phyloP scores from a whole-genome alignment of 2,888 invertebrate genomes.

The Exephanes ischioxanthus region DNA sequence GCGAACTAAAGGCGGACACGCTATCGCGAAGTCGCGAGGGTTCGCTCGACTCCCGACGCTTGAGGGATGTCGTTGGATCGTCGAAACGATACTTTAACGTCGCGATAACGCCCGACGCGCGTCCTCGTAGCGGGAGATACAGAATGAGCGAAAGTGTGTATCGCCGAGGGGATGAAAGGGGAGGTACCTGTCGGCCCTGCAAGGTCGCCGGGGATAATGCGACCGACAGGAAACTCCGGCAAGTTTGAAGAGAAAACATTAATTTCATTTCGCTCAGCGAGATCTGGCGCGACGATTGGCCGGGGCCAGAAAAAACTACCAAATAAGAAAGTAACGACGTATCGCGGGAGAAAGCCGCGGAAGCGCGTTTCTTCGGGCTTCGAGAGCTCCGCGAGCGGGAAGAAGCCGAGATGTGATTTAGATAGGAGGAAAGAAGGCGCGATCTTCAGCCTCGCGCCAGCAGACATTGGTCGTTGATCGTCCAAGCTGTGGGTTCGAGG shows the following conservation, averaged over 20 bases:
- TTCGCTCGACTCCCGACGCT: constrained; percentile 47
- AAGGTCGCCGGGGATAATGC: background rate
- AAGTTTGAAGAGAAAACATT: constrained; percentile 22
- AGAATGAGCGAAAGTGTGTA: constrained; percentile 25
- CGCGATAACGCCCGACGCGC: constrained; percentile 66
- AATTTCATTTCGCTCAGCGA: constrained; percentile 16
- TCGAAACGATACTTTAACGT: constrained; percentile 72
- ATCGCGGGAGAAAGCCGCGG: background rate
- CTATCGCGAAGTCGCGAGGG: constrained; percentile 66
- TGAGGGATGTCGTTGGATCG: constrained; percentile 70
- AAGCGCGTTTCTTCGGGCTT: constrained; percentile 16
- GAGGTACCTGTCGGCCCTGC: background rate
- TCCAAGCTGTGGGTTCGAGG: constrained; percentile 52
- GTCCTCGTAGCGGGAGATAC: constrained; percentile 18
- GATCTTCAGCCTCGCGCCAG: constrained; percentile 49
- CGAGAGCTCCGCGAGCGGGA: constrained; percentile 36
- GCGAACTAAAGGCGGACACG: constrained; percentile 71
- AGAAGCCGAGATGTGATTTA: constrained; percentile 69
- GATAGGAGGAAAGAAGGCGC: constrained; percentile 65
- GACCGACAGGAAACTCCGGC: constrained; percentile 2
- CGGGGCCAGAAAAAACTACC: background rate
- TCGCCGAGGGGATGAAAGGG: constrained; percentile 14
- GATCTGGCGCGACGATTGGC: background rate
- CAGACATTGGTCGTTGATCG: constrained; percentile 46
- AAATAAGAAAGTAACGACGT: constrained; percentile 27